phyloP scores from a whole-genome alignment of 2,113 vertebrate genomes.

The Megaceryle torquata region DNA sequence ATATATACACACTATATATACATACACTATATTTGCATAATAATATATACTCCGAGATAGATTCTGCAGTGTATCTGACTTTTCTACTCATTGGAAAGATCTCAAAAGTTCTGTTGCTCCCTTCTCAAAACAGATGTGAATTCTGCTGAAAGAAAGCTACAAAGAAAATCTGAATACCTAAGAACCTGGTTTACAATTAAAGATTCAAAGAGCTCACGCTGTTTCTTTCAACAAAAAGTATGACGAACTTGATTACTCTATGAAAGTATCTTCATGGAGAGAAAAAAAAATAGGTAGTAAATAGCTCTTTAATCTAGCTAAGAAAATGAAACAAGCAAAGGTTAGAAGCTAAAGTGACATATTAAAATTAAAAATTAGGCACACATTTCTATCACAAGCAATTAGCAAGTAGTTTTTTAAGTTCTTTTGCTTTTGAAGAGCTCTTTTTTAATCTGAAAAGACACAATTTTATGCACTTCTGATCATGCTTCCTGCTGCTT shows the following conservation, averaged over 20 bases:
- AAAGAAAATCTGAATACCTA: background rate
- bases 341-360: constrained; percentile 6
- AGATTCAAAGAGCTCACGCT: background rate
- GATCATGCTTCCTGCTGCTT: background rate
- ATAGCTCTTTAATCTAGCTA: constrained; percentile 13
- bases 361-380: constrained; percentile 2
- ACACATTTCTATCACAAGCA: background rate
- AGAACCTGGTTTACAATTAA: background rate
- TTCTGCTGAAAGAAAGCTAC: background rate
- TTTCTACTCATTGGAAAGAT: background rate
- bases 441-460: background rate
- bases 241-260: background rate
- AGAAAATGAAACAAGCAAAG: constrained; percentile 38
- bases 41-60: background rate
- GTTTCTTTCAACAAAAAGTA: background rate
- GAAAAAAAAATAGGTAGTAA: background rate
- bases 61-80: background rate
- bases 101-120: background rate
- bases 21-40: background rate
- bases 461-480: background rate
- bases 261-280: background rate
- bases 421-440: background rate
- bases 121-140: background rate
- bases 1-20: background rate
- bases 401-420: background rate